A percentile compares a stretch with the other conserved stretches of the same genome.
Conservation (phyloP, 2,888 invertebrate species). For the Cancer borealis region DNA sequence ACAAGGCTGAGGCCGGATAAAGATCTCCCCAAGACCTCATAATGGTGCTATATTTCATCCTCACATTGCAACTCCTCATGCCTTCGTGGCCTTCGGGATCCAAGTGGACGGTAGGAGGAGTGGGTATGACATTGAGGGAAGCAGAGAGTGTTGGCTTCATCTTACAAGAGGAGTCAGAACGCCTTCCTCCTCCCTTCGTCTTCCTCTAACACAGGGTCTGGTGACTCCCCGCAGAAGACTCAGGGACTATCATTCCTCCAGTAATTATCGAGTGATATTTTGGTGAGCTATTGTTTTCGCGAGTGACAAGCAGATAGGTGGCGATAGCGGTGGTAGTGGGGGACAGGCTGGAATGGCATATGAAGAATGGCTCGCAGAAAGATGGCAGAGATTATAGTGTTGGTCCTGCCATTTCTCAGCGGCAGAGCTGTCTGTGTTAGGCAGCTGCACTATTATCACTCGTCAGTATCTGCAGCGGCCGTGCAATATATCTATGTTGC, state of each 20-base stretch:
- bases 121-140: neutral
- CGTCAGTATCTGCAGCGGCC: constrained; percentile 71
- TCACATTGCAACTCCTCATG: constrained; percentile 65
- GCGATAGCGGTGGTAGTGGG: constrained; percentile 62
- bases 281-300: constrained; percentile 64
- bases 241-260: constrained; percentile 54
- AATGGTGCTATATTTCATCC: constrained; percentile 74
- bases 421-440: constrained; percentile 69
- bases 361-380: constrained; percentile 70
- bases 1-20: constrained; percentile 68
- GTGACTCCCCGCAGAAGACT: neutral
- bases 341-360: constrained; percentile 68
- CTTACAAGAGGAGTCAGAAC: neutral
- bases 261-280: constrained; percentile 63
- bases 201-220: neutral
- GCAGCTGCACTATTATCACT: constrained; percentile 70
- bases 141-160: neutral
- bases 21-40: constrained; percentile 72
- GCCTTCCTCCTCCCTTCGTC: constrained; percentile 1
- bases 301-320: constrained; percentile 68
- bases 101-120: constrained; percentile 39
- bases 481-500: constrained; percentile 71
- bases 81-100: constrained; percentile 41
- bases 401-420: constrained; percentile 73
- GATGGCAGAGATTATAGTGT: constrained; percentile 73